A percentile compares a stretch with the other conserved stretches of the same genome.
These are phyloP conservation scores for Julus scandinavius DNA, from an alignment of 2,888 invertebrate species.

Conservation along the genomic window DNA sequence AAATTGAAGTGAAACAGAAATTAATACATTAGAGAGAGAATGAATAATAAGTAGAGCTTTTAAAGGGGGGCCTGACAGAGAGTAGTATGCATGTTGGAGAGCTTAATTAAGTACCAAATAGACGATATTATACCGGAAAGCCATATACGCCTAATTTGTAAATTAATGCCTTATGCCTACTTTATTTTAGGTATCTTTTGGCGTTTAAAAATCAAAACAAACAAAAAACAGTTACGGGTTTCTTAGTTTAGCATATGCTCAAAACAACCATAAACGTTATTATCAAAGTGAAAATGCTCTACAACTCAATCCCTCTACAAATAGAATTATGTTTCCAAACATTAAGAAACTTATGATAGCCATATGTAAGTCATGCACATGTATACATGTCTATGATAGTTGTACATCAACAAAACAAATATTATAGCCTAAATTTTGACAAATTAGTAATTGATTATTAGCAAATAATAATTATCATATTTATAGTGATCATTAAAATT, in stretches of 20 bases:
- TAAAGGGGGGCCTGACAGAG: not conserved
- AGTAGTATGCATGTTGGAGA: not conserved
- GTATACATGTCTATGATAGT: too few species aligned
- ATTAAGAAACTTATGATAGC: too few species aligned
- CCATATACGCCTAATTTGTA: not conserved
- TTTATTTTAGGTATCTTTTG: not conserved
- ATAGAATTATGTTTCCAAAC: too few species aligned
- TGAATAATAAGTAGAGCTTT: constrained; percentile 26
- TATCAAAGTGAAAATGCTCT: too few species aligned
- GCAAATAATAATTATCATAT: too few species aligned
- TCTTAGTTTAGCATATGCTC: not conserved
- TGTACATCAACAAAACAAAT: too few species aligned
- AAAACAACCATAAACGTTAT: too few species aligned
- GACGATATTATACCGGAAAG: not conserved
- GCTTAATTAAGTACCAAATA: not conserved
- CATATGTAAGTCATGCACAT: too few species aligned
- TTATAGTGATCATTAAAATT: too few species aligned
- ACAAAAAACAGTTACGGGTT: not conserved
- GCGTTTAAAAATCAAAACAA: not conserved
- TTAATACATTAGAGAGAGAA: constrained; percentile 29
- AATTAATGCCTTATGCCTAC: not conserved
- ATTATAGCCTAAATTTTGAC: too few species aligned
- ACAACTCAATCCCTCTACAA: too few species aligned
- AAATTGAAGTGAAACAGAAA: constrained; percentile 40
- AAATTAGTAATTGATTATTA: too few species aligned